A percentile compares a stretch with the other conserved stretches of the same genome.
phyloP scores from a whole-genome alignment of 2,888 invertebrate genomes.

The Sphaerophoria rueppellii region DNA sequence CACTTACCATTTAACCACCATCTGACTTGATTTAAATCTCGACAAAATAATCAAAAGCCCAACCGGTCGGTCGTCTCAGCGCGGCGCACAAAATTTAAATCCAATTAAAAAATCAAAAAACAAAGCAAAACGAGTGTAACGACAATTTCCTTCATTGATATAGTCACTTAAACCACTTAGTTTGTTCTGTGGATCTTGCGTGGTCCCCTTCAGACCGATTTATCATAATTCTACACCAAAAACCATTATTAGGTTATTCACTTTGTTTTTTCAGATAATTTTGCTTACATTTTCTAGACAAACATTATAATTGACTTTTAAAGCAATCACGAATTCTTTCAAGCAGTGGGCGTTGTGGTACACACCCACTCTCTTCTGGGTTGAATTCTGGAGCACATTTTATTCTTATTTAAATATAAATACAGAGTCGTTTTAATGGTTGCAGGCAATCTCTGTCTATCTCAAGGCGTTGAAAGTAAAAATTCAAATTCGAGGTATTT shows the following conservation, averaged over 20 bases:
- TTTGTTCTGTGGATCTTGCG: constrained; percentile 23
- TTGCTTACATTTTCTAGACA: constrained; percentile 11
- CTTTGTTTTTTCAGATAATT: constrained; percentile 26
- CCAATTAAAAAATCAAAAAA: constrained; percentile 40
- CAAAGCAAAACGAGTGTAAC: constrained; percentile 43
- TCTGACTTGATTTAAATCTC: constrained; percentile 2
- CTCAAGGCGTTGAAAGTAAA: constrained; percentile 49
- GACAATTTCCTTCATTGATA: constrained; percentile 57
- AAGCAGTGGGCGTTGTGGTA: constrained; percentile 14
- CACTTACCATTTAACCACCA: constrained; percentile 10
- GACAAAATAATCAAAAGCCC: constrained; percentile 9
- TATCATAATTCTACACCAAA: constrained; percentile 38
- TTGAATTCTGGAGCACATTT: constrained; percentile 31
- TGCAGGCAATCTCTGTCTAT: neutral
- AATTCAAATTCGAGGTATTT: constrained; percentile 14
- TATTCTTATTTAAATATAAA: neutral
- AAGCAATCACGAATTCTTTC: constrained; percentile 57
- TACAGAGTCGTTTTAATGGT: neutral
- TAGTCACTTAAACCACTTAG: constrained; percentile 51
- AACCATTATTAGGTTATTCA: constrained; percentile 50
- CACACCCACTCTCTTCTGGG: constrained; percentile 11
- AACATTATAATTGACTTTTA: constrained; percentile 46
- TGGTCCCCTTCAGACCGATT: constrained; percentile 45
- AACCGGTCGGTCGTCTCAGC: neutral
- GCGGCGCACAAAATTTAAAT: constrained; percentile 11